Evolutionary conservation across 1,140 invertebrate genomes (phyloP).

Genomic region (Drosophila kepulauana): DNA sequence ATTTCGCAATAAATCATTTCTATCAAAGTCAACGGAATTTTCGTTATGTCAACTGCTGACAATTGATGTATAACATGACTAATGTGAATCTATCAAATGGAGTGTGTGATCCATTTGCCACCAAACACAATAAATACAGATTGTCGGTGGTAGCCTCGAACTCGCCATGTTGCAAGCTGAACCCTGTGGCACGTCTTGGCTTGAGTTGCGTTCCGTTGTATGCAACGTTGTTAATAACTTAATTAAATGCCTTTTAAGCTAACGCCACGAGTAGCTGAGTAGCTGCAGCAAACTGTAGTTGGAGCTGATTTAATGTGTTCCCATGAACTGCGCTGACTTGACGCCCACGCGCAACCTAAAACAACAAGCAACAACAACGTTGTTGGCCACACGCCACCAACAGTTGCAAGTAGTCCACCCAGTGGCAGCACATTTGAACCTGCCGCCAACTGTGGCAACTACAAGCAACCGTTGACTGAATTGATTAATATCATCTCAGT

Average conservation of each 20-base stretch:
- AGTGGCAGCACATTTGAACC: slow-evolving; percentile 62
- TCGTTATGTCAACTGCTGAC: not conserved
- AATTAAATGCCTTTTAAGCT: slow-evolving; percentile 72
- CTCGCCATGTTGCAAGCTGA: slow-evolving; percentile 17
- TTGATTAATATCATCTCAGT: slow-evolving; percentile 74
- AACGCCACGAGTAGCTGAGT: slow-evolving; percentile 44
- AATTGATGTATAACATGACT: not conserved
- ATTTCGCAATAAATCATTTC: too few relatives aligned
- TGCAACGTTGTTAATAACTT: slow-evolving; percentile 69
- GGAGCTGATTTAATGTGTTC: slow-evolving; percentile 2
- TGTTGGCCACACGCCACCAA: slow-evolving; percentile 55
- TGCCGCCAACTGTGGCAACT: slow-evolving; percentile 45
- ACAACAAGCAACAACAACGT: slow-evolving; percentile 21
- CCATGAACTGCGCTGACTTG: slow-evolving; percentile 67
- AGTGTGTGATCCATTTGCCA: not conserved
- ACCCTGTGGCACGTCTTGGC: slow-evolving; percentile 25
- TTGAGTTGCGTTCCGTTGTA: slow-evolving; percentile 2
- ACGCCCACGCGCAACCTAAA: slow-evolving; percentile 66
- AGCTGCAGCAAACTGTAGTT: slow-evolving; percentile 16
- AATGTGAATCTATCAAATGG: not conserved
- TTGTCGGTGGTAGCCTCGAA: not conserved
- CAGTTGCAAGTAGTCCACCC: slow-evolving; percentile 39
- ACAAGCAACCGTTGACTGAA: slow-evolving; percentile 22
- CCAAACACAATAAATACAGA: not conserved
- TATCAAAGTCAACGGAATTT: too few relatives aligned